Conservation (phyloP, 2,888 invertebrate species). For the Lobophora halterata region DNA sequence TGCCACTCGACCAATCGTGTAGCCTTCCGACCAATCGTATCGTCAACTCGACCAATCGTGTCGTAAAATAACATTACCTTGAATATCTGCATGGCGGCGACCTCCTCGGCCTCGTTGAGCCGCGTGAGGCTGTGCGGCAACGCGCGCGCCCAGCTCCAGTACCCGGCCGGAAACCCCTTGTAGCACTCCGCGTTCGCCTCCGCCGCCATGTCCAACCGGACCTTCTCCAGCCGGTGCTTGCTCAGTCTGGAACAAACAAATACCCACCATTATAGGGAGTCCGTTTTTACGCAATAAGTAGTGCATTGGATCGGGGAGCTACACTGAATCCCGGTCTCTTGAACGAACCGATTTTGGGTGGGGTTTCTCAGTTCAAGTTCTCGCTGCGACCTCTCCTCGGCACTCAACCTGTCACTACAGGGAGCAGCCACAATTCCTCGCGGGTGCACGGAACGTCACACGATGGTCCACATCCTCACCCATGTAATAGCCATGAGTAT, state of each 20-base stretch:
- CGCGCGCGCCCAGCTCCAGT: slow-evolving; percentile 94
- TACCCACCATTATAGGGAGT: slow-evolving; percentile 38
- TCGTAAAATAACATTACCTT: too few relatives aligned
- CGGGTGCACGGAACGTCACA: too few relatives aligned
- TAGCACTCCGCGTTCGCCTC: slow-evolving; percentile 90
- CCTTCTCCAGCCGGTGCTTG: slow-evolving; percentile 90
- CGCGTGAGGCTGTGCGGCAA: slow-evolving; percentile 91
- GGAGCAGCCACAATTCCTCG: too few relatives aligned
- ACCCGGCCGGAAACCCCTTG: slow-evolving; percentile 91
- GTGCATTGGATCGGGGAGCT: slow-evolving; percentile 49
- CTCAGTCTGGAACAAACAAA: slow-evolving; percentile 78
- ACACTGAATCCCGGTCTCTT: slow-evolving; percentile 36
- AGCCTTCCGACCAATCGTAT: too few relatives aligned
- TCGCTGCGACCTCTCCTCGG: too few relatives aligned
- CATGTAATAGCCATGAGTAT: too few relatives aligned
- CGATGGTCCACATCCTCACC: too few relatives aligned
- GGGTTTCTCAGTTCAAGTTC: too few relatives aligned
- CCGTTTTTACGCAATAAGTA: slow-evolving; percentile 62
- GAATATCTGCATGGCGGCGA: slow-evolving; percentile 92
- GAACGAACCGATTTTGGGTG: slow-evolving; percentile 7
- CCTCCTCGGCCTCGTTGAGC: slow-evolving; percentile 92
- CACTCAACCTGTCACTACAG: too few relatives aligned
- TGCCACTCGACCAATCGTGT: too few relatives aligned
- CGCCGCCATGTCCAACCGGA: slow-evolving; percentile 69
- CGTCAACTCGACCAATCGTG: too few relatives aligned